These are phyloP conservation scores for Argya squamiceps DNA, from an alignment of 2,797 vertebrate species.

Conservation along the genomic window DNA sequence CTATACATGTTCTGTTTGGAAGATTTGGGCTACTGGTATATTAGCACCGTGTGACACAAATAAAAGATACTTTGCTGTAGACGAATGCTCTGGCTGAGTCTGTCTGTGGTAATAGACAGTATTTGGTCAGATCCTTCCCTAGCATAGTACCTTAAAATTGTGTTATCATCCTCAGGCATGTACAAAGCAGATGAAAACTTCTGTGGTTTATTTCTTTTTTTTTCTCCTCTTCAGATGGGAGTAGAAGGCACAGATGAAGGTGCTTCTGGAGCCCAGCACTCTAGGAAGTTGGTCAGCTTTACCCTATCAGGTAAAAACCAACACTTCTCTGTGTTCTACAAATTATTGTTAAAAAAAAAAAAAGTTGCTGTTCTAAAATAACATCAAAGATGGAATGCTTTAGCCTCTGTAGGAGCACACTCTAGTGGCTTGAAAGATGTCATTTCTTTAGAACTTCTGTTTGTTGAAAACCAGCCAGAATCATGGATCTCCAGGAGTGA, in stretches of 20 bases:
- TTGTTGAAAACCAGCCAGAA: neutral
- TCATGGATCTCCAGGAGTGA: neutral
- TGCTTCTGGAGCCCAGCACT: conserved; percentile 86
- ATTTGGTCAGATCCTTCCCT: neutral
- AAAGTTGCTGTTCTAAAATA: neutral
- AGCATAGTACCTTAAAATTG: neutral
- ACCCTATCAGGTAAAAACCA: conserved; percentile 87
- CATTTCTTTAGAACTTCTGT: neutral
- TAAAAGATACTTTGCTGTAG: neutral
- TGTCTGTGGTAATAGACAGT: neutral
- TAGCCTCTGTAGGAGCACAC: conserved; percentile 41
- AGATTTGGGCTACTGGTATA: neutral
- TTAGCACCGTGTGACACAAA: neutral
- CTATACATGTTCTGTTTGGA: neutral
- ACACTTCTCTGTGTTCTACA: neutral
- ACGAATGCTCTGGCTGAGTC: neutral
- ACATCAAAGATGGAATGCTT: neutral
- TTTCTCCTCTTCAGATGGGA: conserved; percentile 79
- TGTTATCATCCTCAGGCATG: neutral
- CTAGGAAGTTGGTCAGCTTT: conserved; percentile 93
- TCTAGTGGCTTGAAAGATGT: conserved; percentile 41
- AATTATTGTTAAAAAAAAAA: neutral
- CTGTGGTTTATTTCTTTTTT: neutral
- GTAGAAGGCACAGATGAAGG: conserved; percentile 86
- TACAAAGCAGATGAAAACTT: neutral